Base-by-base conservation (phyloP, 2,888 invertebrate genomes). In the Caenorhabditis auriculariae region DNA sequence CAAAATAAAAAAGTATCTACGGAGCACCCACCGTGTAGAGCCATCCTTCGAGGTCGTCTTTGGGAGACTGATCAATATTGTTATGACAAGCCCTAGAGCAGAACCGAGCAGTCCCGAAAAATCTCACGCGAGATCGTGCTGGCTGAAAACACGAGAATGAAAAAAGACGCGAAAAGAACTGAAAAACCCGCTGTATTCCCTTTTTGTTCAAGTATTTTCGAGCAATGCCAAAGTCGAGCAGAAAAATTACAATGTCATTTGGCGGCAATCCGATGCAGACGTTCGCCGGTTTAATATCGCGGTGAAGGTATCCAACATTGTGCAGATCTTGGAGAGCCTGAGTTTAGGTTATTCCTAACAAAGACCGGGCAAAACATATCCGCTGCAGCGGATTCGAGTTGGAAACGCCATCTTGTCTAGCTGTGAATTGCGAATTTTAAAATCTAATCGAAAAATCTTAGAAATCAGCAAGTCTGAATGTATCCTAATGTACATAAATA, bases 201-300 rank as follows among this genome's bases (percentile, higher is more conserved):
- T 4, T 12, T 15, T 26, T 23, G 21, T 29, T 17, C 6, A 15
- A 28, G 28, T 23, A 28, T n/a, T 19, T 29, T 23, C 74, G 47
- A 43, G 66, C 69, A 23, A 74, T 63, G 1, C 74, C 74, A 56
- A 74, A 74, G 46, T 74, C 74, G 39, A 74, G 63, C 23, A 74
- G 45, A 51, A 54, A 72, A 12, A 49, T 47, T 24, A 66, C 38
- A 7, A 72, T 67, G 15, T 56, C 52, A 1, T 48, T 42, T 7
- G 62, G 61, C 24, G 62, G 61, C 19, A 47, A 38, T 1, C 72
- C 72, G 17, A 71, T 60, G 29, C 67, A 70, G 47, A 72, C 62
- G 46, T 72, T 72, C 42, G 50, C 56, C 3, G 68, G 68, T 23
- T 68, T 68, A 21, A 68, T 44, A 42, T 68, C 68, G 3, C 62